Evolutionary conservation across 2,113 vertebrate species (phyloP), one percentile per base, ranked within the genome.

Genomic region (Saccopteryx leptura): DNA sequence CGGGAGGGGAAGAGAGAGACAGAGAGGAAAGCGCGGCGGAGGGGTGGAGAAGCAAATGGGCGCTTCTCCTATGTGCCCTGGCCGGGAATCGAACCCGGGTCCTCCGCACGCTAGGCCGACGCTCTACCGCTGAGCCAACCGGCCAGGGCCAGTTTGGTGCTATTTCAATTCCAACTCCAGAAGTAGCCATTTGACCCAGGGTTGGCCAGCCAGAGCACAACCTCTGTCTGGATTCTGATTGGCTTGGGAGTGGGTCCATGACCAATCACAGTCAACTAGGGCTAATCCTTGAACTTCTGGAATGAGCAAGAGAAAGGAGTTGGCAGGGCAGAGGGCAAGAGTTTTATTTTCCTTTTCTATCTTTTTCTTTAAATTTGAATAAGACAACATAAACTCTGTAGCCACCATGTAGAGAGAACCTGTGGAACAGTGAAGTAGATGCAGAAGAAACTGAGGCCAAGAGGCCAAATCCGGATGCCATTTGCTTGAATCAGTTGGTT

Each of bases 391-490:
- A 82, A 89, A 85, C 79, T 39, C 52, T 84, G 19, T 60, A 80
- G 52, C 23, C 18, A 88, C 13, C 33, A 39, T 19, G 13, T 31
- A 75, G 54, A 61, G 26, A 75, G 15, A 46, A 7, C 5, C 9
- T 39, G 4, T 46, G 7, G 50, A 31, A 8, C 65, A 56, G 60
- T 48, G 60, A 94, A 88, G 14, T 24, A 56, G 21, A 48, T 7
- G 7, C 26, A 75, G 46, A 72, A 33, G 18, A 60, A 23, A 82
- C 12, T 46, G 4, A 52, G 54, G 8, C 9, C 7, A 50, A 76
- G 39, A 71, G 58, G 81, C 26, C 66, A 68, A 78, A 90, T 91
- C 50, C 56, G 86, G 26, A 63, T 52, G 85, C 76, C 89, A 71
- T 89, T 61, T 86, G 56, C 63, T 82, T 46, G 15, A 66, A 74